These are phyloP conservation scores for Mus musculus DNA, from an alignment of 2,113 vertebrate species.

Conservation along the genomic window GRCm39 chr4:55601501-55602000, in stretches of 20 bases:
- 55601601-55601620: background rate
- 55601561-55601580: slow-evolving; percentile 26
- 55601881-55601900: background rate
- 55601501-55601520: slow-evolving; percentile 38
- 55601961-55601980: slow-evolving; percentile 30
- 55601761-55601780: background rate
- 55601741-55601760: background rate
- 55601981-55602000: background rate
- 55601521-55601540: background rate
- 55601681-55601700: background rate
- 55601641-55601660: background rate
- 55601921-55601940: background rate
- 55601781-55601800: too few relatives aligned
- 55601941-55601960: background rate
- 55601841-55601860: background rate
- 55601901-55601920: background rate
- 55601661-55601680: background rate
- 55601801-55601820: background rate
- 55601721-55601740: background rate
- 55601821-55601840: background rate
- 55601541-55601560: background rate
- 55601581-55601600: slow-evolving; percentile 34
- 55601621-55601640: background rate
- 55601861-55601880: too few relatives aligned
- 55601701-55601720: background rate